Conservation (phyloP, 2,888 invertebrate genomes). For the Empis livida region DNA sequence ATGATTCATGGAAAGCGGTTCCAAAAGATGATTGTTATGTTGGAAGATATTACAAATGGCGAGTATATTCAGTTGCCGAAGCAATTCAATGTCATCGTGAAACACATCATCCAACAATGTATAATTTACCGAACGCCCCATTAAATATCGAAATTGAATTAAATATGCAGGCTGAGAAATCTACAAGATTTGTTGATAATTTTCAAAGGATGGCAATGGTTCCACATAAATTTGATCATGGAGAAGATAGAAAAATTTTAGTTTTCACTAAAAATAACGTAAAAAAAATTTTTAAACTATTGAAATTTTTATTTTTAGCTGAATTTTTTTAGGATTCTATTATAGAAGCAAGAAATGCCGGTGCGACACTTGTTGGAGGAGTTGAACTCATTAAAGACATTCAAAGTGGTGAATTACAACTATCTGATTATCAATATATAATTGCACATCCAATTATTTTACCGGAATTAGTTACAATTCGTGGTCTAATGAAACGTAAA, state of each 20-base stretch:
- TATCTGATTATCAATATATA: constrained; percentile 58
- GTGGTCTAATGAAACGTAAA: constrained; percentile 63
- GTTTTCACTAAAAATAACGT: constrained; percentile 60
- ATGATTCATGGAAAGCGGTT: constrained; percentile 43
- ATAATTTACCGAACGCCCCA: constrained; percentile 58
- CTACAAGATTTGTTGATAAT: constrained; percentile 51
- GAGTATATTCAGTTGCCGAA: constrained; percentile 54
- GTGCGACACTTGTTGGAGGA: constrained; percentile 62
- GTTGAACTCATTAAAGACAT: constrained; percentile 62
- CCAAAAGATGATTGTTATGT: constrained; percentile 54
- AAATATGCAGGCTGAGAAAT: constrained; percentile 50
- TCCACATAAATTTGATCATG: constrained; percentile 56
- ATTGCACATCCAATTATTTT: constrained; percentile 70
- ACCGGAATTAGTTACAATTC: constrained; percentile 58
- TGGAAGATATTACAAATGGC: constrained; percentile 42
- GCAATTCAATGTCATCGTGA: constrained; percentile 68
- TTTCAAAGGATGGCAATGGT: constrained; percentile 53
- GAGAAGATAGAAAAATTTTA: constrained; percentile 53
- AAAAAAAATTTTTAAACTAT: too few relatives aligned
- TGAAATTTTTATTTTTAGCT: too few relatives aligned
- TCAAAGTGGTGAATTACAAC: constrained; percentile 53
- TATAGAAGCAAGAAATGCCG: constrained; percentile 49
- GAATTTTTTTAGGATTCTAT: constrained; percentile 26
- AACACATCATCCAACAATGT: constrained; percentile 70
- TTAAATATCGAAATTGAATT: constrained; percentile 61